Percentiles rank a stretch among this genome's conserved stretches.
phyloP scores from a whole-genome alignment of 1,140 invertebrate genomes.

The Caenorhabditis remanei region DNA sequence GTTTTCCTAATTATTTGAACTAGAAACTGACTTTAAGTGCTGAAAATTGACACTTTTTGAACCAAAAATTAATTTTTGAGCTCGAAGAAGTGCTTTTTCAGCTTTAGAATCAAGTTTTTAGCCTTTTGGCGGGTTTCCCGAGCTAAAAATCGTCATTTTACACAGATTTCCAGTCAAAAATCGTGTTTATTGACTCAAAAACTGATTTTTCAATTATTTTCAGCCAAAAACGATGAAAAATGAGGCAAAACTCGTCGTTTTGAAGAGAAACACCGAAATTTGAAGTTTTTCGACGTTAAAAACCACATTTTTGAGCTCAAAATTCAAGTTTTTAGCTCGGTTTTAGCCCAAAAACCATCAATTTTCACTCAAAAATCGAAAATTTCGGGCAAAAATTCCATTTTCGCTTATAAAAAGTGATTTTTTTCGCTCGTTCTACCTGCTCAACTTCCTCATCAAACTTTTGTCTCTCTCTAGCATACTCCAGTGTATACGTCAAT shows the following conservation, averaged over 20 bases:
- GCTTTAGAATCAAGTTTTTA: too few relatives aligned
- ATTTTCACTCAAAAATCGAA: not conserved
- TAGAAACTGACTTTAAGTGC: not conserved
- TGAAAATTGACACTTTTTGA: too few relatives aligned
- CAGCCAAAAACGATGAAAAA: not conserved
- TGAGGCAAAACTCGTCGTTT: too few relatives aligned
- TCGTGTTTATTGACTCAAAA: not conserved
- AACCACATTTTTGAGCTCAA: too few relatives aligned
- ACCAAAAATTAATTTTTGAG: too few relatives aligned
- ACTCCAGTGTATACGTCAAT: constrained; percentile 95
- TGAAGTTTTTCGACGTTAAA: not conserved
- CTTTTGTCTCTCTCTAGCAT: constrained; percentile 90
- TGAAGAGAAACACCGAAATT: not conserved
- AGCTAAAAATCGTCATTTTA: not conserved
- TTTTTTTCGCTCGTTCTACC: not conserved
- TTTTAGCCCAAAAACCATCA: too few relatives aligned
- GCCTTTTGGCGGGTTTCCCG: not conserved
- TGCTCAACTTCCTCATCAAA: constrained; percentile 95
- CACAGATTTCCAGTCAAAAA: not conserved
- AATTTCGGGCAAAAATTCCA: not conserved
- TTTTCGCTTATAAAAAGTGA: not conserved
- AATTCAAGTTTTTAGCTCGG: too few relatives aligned
- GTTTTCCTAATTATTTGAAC: not conserved
- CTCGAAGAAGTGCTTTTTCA: too few relatives aligned
- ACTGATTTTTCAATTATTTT: not conserved